Base-by-base conservation (phyloP, 1,140 invertebrate genomes). In the Hyposmocoma kahamanoa region DNA sequence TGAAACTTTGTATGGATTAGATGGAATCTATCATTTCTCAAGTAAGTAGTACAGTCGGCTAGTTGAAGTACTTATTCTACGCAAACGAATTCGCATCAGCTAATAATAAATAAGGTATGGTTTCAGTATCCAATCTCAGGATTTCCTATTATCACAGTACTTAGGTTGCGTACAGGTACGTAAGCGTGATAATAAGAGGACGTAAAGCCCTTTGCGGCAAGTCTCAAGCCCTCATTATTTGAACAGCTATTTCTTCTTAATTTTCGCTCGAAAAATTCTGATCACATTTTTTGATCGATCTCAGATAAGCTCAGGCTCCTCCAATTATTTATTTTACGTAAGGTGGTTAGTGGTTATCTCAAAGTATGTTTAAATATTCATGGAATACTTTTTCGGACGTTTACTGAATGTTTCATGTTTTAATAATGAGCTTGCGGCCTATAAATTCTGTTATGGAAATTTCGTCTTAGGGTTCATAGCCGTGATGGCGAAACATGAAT, bases 391-490 rank as follows among this genome's bases (percentile, higher is more conserved):
- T 13, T 26, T 26, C 5, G 24, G 8, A 36, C 13, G n/a, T n/a
- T n/a, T n/a, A 36, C 13, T 2, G 15, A 15, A 36, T 15, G 32
- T 6, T n/a, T 36, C 32, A 36, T 36, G 32, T 36, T 36, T 30
- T 36, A 36, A 36, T 36, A 36, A 36, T 36, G 18, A 36, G 32
- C 18, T 17, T 17, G 1, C 32, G 8, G 32, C 18, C 4, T 30
- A 30, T 3, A 13, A 13, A 36, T 36, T 36, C 18, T 36, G 32
- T 15, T 36, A 36, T 17, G 32, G 28, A 42, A 38, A 48, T 15
- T 48, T 36, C 41, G 11, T 42, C 15, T 48, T 22, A 24, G 20
- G 45, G 10, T 41, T 51, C n/a, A n/a, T n/a, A n/a, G n/a, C n/a
- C n/a, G n/a, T n/a, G n/a, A n/a, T n/a, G n/a, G n/a, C n/a, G n/a